phyloP scores from a whole-genome alignment of 1,140 invertebrate genomes.

The Eumaeus atala region DNA sequence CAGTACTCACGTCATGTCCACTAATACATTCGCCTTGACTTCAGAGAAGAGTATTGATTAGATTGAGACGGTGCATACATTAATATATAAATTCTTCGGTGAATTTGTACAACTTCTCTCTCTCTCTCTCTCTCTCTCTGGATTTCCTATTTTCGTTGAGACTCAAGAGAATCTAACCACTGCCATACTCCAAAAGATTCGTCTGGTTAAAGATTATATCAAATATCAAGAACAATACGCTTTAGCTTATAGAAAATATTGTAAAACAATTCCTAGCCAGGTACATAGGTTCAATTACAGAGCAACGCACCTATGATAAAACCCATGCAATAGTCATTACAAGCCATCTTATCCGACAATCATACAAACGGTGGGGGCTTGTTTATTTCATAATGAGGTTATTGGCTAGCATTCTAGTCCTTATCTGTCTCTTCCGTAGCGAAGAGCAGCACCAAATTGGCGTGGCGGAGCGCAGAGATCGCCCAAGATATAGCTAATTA shows the following conservation, averaged over 20 bases:
- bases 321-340: slow-evolving; percentile 38
- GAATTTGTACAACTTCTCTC: no score
- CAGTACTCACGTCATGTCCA: no score
- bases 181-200: no score
- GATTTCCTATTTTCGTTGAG: no score
- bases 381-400: slow-evolving; percentile 73
- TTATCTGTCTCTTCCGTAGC: slow-evolving; percentile 59
- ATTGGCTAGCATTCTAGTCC: slow-evolving; percentile 64
- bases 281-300: neutral
- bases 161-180: no score
- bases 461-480: slow-evolving; percentile 61
- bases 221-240: no score
- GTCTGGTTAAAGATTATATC: no score
- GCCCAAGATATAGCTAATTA: slow-evolving; percentile 66
- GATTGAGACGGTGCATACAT: no score
- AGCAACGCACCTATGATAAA: slow-evolving; percentile 22
- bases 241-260: no score
- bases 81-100: neutral
- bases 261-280: neutral
- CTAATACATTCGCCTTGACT: no score
- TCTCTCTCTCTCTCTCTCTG: no score
- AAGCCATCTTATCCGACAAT: slow-evolving; percentile 48
- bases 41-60: no score
- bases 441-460: slow-evolving; percentile 66
- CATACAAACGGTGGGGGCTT: slow-evolving; percentile 48